phyloP scores from a whole-genome alignment of 1,140 invertebrate genomes.

The Coboldia fuscipes region DNA sequence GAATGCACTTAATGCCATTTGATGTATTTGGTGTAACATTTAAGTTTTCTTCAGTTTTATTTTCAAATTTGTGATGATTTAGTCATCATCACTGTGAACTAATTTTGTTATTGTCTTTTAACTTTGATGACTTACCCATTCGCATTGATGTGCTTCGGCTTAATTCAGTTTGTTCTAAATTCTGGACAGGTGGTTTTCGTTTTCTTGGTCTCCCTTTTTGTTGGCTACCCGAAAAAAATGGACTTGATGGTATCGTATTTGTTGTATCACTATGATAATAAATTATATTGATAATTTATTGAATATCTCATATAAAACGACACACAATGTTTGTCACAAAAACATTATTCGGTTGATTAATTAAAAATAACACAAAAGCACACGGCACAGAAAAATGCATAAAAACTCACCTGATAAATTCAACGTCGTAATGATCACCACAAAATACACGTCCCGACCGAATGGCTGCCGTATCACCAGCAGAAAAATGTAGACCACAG shows the following conservation, averaged over 20 bases:
- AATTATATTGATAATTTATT: neutral
- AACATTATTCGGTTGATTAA: neutral
- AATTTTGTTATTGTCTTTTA: neutral
- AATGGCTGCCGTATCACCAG: constrained; percentile 80
- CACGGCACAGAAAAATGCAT: neutral
- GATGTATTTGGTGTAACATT: too few species aligned
- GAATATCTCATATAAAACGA: neutral
- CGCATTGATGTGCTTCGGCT: neutral
- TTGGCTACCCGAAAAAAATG: constrained; percentile 28
- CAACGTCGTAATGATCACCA: constrained; percentile 32
- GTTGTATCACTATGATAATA: constrained; percentile 12
- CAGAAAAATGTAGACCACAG: constrained; percentile 53
- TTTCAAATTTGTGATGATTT: too few species aligned
- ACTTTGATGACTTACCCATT: constrained; percentile 2
- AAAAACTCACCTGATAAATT: constrained; percentile 1
- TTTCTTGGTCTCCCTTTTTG: constrained; percentile 72
- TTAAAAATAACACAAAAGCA: neutral
- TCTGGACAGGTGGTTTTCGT: constrained; percentile 29
- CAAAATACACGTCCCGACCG: constrained; percentile 56
- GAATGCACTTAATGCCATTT: too few species aligned
- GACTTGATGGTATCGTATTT: constrained; percentile 34
- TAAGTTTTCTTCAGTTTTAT: too few species aligned
- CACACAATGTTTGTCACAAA: neutral
- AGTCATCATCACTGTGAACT: too few species aligned
- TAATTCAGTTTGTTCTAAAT: neutral